These are phyloP conservation scores for Cydia pomonella DNA, from an alignment of 1,140 invertebrate genomes.

Conservation along the genomic window DNA sequence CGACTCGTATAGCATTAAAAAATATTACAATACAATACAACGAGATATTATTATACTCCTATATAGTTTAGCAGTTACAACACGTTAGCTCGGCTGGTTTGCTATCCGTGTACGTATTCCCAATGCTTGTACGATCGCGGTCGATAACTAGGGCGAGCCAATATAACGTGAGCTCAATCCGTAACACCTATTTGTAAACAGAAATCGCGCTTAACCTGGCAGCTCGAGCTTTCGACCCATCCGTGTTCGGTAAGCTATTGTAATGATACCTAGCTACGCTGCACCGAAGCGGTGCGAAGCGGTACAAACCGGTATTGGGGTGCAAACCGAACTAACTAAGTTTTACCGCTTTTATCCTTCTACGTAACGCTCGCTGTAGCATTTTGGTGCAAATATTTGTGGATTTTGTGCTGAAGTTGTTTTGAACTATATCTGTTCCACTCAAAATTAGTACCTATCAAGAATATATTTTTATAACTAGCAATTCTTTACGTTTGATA, in stretches of 20 bases:
- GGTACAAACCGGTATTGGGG: not conserved
- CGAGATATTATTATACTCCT: too few relatives aligned
- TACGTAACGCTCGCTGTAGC: not conserved
- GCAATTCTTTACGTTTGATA: too few relatives aligned
- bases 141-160: not conserved
- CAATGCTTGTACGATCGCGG: not conserved
- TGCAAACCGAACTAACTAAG: constrained; percentile 16
- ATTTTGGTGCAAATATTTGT: constrained; percentile 1
- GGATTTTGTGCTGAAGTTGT: not conserved
- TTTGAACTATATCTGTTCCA: not conserved
- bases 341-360: constrained; percentile 9
- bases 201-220: too few relatives aligned
- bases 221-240: too few relatives aligned
- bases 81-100: constrained; percentile 38
- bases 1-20: too few relatives aligned
- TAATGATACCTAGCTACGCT: not conserved
- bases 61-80: too few relatives aligned
- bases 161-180: not conserved
- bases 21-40: too few relatives aligned
- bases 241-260: not conserved
- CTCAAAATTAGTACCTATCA: not conserved
- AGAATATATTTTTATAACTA: too few relatives aligned
- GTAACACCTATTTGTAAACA: constrained; percentile 34
- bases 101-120: constrained; percentile 33
- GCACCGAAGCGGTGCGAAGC: not conserved